Percentiles rank a stretch among this genome's conserved stretches.
phyloP scores from a whole-genome alignment of 2,113 vertebrate genomes.

The Thamnophis sirtalis region DNA sequence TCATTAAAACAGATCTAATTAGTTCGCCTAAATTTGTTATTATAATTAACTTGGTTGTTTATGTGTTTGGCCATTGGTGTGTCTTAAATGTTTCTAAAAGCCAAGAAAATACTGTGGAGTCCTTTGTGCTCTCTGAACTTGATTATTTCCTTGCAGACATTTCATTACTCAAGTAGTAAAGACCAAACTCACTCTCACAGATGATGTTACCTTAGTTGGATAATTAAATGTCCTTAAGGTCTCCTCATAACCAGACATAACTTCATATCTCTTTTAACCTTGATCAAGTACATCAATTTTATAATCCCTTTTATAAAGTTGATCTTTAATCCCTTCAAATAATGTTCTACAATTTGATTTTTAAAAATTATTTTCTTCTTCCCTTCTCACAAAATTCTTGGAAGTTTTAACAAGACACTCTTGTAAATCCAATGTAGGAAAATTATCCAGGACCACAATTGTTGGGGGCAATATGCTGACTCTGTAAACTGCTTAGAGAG shows the following conservation, averaged over 20 bases:
- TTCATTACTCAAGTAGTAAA: neutral
- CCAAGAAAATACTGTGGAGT: slow-evolving; percentile 16
- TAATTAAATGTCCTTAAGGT: neutral
- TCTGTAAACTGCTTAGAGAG: neutral
- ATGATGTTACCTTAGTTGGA: neutral
- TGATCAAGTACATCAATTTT: neutral
- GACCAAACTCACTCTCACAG: neutral
- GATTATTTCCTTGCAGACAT: neutral
- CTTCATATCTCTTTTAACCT: neutral
- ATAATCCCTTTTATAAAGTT: neutral
- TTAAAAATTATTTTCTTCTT: neutral
- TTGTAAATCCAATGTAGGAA: neutral
- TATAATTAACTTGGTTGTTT: slow-evolving; percentile 34
- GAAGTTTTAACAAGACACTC: neutral
- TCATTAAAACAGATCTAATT: slow-evolving; percentile 11
- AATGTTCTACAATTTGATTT: neutral
- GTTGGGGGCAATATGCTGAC: neutral
- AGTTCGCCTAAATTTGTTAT: neutral
- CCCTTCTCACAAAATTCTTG: neutral
- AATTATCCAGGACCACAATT: neutral
- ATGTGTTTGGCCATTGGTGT: slow-evolving; percentile 36
- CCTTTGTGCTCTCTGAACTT: neutral
- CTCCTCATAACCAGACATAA: neutral
- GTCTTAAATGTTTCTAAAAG: slow-evolving; percentile 24
- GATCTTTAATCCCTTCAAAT: neutral